phyloP scores from a whole-genome alignment of 2,797 vertebrate genomes.

The Acanthiza pusilla region DNA sequence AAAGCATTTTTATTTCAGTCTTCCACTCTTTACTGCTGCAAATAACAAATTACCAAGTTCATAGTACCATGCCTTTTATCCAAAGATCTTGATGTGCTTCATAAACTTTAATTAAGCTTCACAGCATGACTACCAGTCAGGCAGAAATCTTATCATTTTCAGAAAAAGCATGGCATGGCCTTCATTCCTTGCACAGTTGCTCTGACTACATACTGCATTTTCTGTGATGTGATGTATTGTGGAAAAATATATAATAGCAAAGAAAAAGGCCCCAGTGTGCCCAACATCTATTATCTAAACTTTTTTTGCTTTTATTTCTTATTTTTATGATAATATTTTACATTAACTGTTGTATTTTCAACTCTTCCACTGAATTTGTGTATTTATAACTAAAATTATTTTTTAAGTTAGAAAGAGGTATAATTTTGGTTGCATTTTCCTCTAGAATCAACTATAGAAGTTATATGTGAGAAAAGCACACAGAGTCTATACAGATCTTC shows the following conservation, averaged over 20 bases:
- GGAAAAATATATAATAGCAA: neutral
- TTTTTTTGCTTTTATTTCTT: neutral
- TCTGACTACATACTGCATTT: neutral
- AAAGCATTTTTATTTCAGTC: neutral
- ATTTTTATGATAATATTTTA: neutral
- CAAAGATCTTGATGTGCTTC: constrained; percentile 23
- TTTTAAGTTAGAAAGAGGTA: neutral
- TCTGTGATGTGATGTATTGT: neutral
- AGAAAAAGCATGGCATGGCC: neutral
- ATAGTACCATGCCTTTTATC: neutral
- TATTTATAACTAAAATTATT: neutral
- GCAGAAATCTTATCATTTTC: constrained; percentile 21
- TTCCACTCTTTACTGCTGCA: neutral
- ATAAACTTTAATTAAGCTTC: constrained; percentile 48
- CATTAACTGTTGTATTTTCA: neutral
- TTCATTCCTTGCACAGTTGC: neutral
- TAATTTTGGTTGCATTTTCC: neutral
- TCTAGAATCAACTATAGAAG: neutral
- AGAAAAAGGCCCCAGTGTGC: neutral
- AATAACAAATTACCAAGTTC: constrained; percentile 4
- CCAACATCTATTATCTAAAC: neutral
- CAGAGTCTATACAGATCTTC: neutral
- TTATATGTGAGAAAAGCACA: fast-evolving
- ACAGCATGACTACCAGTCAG: neutral
- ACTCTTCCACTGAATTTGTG: neutral